Base-by-base conservation (phyloP, 1,140 invertebrate genomes). In the Panagrolaimus sp. region DNA sequence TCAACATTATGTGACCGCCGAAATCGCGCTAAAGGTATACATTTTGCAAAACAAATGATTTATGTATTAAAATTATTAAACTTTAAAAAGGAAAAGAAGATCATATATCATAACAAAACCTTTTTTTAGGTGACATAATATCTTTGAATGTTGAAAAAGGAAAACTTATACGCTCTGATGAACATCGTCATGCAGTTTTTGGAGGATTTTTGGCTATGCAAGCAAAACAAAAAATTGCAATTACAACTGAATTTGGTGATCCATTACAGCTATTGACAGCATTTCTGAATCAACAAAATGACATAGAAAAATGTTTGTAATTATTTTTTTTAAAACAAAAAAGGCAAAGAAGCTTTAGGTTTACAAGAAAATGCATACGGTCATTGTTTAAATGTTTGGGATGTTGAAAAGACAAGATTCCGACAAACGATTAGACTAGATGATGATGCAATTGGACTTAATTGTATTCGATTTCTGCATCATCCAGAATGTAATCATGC, bases 241-340 rank as follows among this genome's bases (percentile, higher is more conserved):
- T 97, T 43, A 88, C 91, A 0, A 88, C 89, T 0, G 93, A 96
- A 86, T 98, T 93, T 93, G 92, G 91, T 0, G 87, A 89, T 0
- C 94, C 94, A n/a, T 44, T 66, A 14, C 47, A 72, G 64, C 46
- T 66, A 3, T 70, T 69, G 38, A 20, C n/a, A 16, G 23, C 67
- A 66, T 46, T 65, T 44, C 14, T 27, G 11, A n/a, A 63, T 51
- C 23, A 68, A 5, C 67, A 31, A 7, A 23, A 9, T 46, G 27
- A 23, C 14, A 47, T 11, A 4, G 9, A 67, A 45, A 65, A 13
- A 43, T 67, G 16, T 57, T 25, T 16, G n/a, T 66, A 65, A 20
- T 5, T 66, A 9, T 67, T 66, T 38, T 38, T 38, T 38, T 2
- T 9, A 11, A 38, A 38, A 38, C 2, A 38, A 38, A 38, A 38